Base-by-base conservation (phyloP, 2,797 vertebrate species). In the Parambassis ranga region DNA sequence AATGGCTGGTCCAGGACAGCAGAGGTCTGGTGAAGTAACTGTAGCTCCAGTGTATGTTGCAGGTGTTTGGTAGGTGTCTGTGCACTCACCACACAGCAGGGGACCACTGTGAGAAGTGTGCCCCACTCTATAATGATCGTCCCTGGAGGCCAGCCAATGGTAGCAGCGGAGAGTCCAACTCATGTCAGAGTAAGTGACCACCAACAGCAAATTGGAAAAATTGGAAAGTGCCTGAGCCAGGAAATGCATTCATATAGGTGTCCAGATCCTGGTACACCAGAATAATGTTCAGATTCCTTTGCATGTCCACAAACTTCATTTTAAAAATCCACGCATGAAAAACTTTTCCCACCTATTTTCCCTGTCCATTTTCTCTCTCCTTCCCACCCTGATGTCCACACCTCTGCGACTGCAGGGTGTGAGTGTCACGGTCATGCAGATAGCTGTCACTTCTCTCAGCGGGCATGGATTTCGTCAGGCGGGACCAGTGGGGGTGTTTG, bases 61-160 rank as follows among this genome's bases (percentile, higher is more conserved):
- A 96, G 95, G 94, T 96, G 78, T 90, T 88, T 0, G 93, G 92
- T 20, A 90, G 86, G 77, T 97, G 95, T 65, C 79, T 93, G 38
- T 96, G 95, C 58, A 86, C 89, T 60, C 95, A 96, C 84, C 90
- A 95, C 88, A 96, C 94, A 7, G 92, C 90, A 2, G 95, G 95
- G 1, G 77, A 91, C 26, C 95, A 96, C 86, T 97, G 95, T 65
- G 94, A 95, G 83, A 92, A 72, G 72, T 96, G 95, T 2, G 88
- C 90, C 5, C 85, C 89, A 0, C 87, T 97, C 22, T 94, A 94
- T 86, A 95, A 95, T 0, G 92, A 96, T 56, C 91, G 76, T 33
- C 91, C 92, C 28, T 96, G 95, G 95, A 94, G 90, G 48, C 90
- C 95, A 0, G 95, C 92, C 77, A 93, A 95, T 24, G 94, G 94